Percentiles rank a stretch among this genome's conserved stretches.
Evolutionary conservation across 2,113 vertebrate species (phyloP).

Genomic region (Lethenteron camtschaticum): DNA sequence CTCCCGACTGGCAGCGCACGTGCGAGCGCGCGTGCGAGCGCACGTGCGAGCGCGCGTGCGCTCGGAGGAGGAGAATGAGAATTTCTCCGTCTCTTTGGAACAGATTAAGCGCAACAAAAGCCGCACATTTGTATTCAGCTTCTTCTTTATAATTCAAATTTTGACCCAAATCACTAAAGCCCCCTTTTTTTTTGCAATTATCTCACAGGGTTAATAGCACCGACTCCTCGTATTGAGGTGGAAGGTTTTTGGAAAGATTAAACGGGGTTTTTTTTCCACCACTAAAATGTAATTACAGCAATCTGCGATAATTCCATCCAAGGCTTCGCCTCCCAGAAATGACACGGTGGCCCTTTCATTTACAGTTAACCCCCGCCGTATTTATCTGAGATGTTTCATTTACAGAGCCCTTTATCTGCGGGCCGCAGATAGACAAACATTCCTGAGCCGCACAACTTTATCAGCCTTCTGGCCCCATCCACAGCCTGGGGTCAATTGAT

Average conservation of each 20-base stretch:
- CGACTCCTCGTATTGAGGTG: not conserved
- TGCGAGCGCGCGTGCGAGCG: no score
- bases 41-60: no score
- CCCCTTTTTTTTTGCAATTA: no score
- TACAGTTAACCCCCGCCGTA: constrained; percentile 99
- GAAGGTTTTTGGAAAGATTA: constrained; percentile 2
- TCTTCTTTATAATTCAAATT: constrained; percentile 29
- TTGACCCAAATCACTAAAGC: constrained; percentile 14
- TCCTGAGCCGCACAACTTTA: constrained; percentile 99
- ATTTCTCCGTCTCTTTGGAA: no score
- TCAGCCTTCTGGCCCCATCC: constrained; percentile 84
- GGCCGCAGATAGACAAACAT: constrained; percentile 97
- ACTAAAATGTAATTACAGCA: constrained; percentile 5
- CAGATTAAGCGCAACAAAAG: no score
- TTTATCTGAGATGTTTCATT: constrained; percentile 99
- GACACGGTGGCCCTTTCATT: constrained; percentile 99
- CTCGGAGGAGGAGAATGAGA: no score
- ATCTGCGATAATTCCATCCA: constrained; percentile 1
- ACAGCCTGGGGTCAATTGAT: constrained; percentile 99
- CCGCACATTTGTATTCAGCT: constrained; percentile 10
- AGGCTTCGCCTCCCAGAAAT: constrained; percentile 32
- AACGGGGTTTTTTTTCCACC: not conserved
- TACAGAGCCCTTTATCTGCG: constrained; percentile 99
- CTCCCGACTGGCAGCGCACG: no score
- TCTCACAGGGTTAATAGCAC: not conserved